These are phyloP conservation scores for Dicrurus megarhynchus DNA, from an alignment of 2,113 vertebrate species.

Conservation along the genomic window DNA sequence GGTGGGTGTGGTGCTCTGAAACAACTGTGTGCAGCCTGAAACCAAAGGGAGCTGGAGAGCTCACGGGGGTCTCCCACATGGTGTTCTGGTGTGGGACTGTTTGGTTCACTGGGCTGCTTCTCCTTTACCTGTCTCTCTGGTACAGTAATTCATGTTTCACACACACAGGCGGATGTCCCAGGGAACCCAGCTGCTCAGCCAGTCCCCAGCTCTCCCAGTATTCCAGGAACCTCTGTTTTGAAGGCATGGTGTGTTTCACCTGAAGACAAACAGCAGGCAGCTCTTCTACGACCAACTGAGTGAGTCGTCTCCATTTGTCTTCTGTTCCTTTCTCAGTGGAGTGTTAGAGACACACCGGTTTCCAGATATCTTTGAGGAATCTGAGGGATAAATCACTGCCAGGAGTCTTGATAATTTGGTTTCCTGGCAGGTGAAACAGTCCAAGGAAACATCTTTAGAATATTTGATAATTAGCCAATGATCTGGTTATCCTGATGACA, in stretches of 20 bases:
- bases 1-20: constrained; percentile 63
- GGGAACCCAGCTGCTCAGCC: constrained; percentile 77
- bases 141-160: not conserved
- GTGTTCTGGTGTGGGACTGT: not conserved
- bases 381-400: not conserved
- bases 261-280: constrained; percentile 87
- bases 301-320: constrained; percentile 70
- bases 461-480: not conserved
- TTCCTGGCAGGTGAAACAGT: not conserved
- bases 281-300: constrained; percentile 84
- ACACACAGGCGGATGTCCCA: constrained; percentile 73
- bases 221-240: constrained; percentile 78
- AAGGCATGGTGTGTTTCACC: constrained; percentile 86
- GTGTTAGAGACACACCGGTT: not conserved
- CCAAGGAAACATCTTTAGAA: not conserved
- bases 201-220: constrained; percentile 86
- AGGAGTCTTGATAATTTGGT: not conserved
- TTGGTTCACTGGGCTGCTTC: not conserved
- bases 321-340: not conserved
- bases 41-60: not conserved
- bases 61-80: accelerated
- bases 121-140: not conserved
- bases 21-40: not conserved
- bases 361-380: not conserved
- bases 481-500: not conserved